These are phyloP conservation scores for Popillia japonica DNA, from an alignment of 1,140 invertebrate genomes.

Conservation along the genomic window DNA sequence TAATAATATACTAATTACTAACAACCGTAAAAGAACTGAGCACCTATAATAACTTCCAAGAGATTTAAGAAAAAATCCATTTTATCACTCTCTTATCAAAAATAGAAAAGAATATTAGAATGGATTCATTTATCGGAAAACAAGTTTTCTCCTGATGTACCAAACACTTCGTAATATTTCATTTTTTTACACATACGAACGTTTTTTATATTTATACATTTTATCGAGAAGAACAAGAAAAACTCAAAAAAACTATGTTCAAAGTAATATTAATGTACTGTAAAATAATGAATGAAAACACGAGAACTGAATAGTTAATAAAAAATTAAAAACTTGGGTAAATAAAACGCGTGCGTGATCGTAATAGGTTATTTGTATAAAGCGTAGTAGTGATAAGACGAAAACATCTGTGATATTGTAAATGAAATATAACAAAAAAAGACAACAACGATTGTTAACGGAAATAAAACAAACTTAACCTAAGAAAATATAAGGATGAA, in stretches of 20 bases:
- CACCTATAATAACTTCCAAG: conserved; percentile 16
- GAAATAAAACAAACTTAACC: conserved; percentile 40
- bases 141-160: conserved; percentile 1
- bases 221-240: conserved; percentile 20
- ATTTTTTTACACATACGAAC: conserved; percentile 13
- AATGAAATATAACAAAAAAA: conserved; percentile 41
- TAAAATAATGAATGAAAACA: conserved; percentile 13
- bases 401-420: conserved; percentile 55
- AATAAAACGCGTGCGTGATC: conserved; percentile 3
- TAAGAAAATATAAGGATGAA: background rate
- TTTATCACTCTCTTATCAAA: background rate
- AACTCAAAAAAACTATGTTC: conserved; percentile 16
- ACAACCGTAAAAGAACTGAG: conserved; percentile 6
- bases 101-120: background rate
- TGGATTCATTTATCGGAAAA: background rate
- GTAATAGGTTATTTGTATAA: conserved; percentile 33
- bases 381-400: conserved; percentile 51
- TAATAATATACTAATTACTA: conserved; percentile 15
- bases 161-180: conserved; percentile 5
- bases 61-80: background rate
- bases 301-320: conserved; percentile 26
- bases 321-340: background rate
- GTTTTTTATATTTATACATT: conserved; percentile 22
- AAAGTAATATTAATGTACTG: conserved; percentile 26
- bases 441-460: conserved; percentile 53